phyloP scores from a whole-genome alignment of 2,797 vertebrate species.

The Poeciliopsis infans region DNA sequence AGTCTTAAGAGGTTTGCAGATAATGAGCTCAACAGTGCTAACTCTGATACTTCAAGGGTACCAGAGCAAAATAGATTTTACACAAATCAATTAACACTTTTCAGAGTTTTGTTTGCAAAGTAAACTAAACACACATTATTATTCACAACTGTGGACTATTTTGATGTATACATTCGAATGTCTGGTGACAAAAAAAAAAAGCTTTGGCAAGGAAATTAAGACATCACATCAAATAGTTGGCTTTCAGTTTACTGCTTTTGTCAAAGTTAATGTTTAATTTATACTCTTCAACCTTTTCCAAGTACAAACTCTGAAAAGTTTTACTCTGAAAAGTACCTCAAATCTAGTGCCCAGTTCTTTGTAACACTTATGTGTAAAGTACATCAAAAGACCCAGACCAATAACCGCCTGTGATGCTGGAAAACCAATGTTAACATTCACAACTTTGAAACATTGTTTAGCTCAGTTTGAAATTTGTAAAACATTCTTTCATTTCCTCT shows the following conservation, averaged over 20 bases:
- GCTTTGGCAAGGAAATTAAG: neutral
- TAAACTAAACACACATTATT: neutral
- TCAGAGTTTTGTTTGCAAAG: neutral
- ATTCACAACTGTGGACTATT: neutral
- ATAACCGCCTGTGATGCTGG: neutral
- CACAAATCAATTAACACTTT: neutral
- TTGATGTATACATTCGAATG: neutral
- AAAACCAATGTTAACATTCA: neutral
- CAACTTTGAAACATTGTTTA: neutral
- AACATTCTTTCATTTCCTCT: neutral
- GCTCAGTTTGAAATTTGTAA: neutral
- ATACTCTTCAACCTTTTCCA: neutral
- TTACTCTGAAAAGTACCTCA: neutral
- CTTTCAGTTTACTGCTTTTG: neutral
- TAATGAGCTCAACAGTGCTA: neutral
- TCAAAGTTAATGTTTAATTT: neutral
- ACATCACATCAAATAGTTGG: neutral
- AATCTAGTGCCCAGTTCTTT: neutral
- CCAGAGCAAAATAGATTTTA: neutral
- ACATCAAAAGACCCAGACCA: neutral
- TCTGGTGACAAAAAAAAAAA: neutral
- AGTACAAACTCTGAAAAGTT: neutral
- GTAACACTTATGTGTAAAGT: neutral
- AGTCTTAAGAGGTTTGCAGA: neutral
- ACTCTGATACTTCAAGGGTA: neutral